Conservation (phyloP, 2,113 vertebrate species). For the Limnothrissa miodon region DNA sequence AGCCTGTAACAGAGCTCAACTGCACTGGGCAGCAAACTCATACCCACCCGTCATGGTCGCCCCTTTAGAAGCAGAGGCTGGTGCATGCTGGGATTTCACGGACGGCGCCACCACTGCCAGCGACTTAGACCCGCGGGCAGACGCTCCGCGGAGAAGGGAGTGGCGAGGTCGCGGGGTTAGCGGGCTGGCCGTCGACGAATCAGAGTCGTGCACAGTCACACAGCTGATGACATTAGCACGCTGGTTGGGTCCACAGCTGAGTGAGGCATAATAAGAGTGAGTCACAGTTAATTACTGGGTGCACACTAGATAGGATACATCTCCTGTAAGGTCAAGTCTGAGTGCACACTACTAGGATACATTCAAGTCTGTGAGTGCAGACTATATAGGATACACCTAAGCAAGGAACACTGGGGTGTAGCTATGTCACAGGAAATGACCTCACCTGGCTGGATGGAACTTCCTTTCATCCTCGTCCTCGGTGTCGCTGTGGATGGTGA, state of each 20-base stretch:
- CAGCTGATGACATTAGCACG: constrained; percentile 98
- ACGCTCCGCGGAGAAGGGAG: constrained; percentile 64
- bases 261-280: too few relatives aligned
- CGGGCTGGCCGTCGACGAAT: constrained; percentile 92
- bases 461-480: constrained; percentile 97
- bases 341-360: too few relatives aligned
- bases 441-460: constrained; percentile 89
- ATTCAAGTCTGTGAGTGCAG: too few relatives aligned
- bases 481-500: constrained; percentile 98
- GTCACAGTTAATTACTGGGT: too few relatives aligned
- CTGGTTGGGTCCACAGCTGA: constrained; percentile 76
- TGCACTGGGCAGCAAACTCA: neutral
- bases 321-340: too few relatives aligned
- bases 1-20: too few relatives aligned
- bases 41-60: constrained; percentile 53
- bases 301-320: too few relatives aligned
- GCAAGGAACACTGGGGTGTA: too few relatives aligned
- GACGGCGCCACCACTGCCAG: constrained; percentile 81
- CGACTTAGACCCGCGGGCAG: constrained; percentile 77
- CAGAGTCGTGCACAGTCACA: constrained; percentile 94
- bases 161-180: constrained; percentile 74
- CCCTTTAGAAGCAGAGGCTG: constrained; percentile 74
- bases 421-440: neutral
- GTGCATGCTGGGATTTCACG: constrained; percentile 85
- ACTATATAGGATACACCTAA: too few relatives aligned